phyloP scores from a whole-genome alignment of 2,888 invertebrate species.

The Drosophila sordidapex region DNA sequence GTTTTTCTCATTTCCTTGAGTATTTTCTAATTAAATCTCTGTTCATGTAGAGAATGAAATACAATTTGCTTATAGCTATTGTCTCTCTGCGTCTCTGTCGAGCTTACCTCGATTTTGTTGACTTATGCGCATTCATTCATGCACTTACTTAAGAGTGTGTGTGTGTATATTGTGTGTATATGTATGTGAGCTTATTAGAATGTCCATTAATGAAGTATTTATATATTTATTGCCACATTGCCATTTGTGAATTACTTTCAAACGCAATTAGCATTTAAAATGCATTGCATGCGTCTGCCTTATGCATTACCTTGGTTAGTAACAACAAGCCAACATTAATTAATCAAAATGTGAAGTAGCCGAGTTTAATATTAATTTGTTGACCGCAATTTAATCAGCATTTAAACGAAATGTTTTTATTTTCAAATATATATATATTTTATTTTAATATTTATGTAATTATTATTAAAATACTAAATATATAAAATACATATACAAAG shows the following conservation, averaged over 20 bases:
- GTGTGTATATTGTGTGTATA: slow-evolving; percentile 4
- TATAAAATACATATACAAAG: not conserved
- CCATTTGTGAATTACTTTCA: slow-evolving; percentile 58
- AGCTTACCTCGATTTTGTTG: slow-evolving; percentile 4
- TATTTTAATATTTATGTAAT: too few relatives aligned
- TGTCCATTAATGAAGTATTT: slow-evolving; percentile 31
- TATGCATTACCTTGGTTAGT: slow-evolving; percentile 16
- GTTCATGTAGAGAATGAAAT: not conserved
- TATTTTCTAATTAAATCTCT: not conserved
- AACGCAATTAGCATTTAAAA: slow-evolving; percentile 73
- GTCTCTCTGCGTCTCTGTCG: not conserved
- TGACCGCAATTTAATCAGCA: not conserved
- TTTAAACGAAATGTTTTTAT: not conserved
- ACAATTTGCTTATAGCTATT: not conserved
- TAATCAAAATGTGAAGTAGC: slow-evolving; percentile 24
- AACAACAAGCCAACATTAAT: slow-evolving; percentile 31
- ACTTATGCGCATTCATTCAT: not conserved
- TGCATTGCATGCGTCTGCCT: slow-evolving; percentile 29
- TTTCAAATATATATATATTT: not conserved
- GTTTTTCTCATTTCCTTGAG: not conserved
- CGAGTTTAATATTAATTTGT: not conserved
- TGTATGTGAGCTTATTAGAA: slow-evolving; percentile 15
- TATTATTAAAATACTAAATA: not conserved
- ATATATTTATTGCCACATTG: slow-evolving; percentile 25
- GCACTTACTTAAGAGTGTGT: slow-evolving; percentile 4